A percentile compares a stretch with the other conserved stretches of the same genome.
Evolutionary conservation across 2,113 vertebrate genomes (phyloP).

Genomic region (Ibidorhyncha struthersii): DNA sequence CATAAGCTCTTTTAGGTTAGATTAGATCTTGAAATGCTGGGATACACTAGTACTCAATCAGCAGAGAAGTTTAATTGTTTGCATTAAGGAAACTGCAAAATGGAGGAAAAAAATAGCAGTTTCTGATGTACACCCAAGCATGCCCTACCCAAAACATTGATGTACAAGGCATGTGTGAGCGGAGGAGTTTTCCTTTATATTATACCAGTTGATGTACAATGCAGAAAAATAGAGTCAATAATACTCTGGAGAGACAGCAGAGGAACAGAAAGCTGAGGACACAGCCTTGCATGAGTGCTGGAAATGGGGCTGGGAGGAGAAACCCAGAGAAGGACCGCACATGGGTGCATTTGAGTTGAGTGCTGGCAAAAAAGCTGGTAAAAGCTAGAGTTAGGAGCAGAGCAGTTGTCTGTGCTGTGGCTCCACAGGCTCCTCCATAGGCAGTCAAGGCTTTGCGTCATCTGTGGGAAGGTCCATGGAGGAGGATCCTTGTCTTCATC

Average conservation of each 20-base stretch:
- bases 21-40: neutral
- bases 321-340: neutral
- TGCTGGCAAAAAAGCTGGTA: neutral
- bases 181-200: neutral
- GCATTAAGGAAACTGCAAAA: neutral
- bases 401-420: neutral
- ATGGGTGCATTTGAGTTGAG: accelerated
- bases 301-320: neutral
- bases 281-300: neutral
- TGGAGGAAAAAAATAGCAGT: neutral
- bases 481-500: neutral
- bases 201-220: neutral
- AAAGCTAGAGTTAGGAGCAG: neutral
- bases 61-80: neutral
- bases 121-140: neutral
- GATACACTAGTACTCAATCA: neutral
- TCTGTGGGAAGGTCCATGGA: neutral
- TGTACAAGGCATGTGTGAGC: accelerated
- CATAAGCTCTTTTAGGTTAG: neutral
- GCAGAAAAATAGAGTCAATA: neutral
- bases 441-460: neutral
- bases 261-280: neutral
- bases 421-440: neutral
- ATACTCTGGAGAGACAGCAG: neutral
- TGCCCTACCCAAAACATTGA: neutral